Percentiles rank a stretch among this genome's conserved stretches.
These are phyloP conservation scores for Psittacula cyanocephala DNA, from an alignment of 2,113 vertebrate genomes.

Conservation along the genomic window DNA sequence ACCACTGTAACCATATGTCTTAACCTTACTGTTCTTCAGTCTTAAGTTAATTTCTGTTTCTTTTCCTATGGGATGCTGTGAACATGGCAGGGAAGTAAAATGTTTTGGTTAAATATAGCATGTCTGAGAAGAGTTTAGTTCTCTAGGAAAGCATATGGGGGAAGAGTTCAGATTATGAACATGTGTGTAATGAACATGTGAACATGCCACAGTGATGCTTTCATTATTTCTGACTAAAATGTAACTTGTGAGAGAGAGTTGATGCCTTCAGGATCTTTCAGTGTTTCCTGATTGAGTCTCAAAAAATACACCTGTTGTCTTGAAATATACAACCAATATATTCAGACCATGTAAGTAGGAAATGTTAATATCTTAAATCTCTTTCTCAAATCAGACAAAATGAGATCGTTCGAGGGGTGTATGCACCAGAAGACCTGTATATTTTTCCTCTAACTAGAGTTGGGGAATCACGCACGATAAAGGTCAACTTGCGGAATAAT, in stretches of 20 bases:
- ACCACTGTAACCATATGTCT: not conserved
- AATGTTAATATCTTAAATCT: not conserved
- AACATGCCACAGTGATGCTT: not conserved
- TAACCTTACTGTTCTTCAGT: not conserved
- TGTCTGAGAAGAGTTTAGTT: not conserved
- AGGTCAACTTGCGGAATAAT: constrained; percentile 91
- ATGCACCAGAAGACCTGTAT: constrained; percentile 86
- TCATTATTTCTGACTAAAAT: not conserved
- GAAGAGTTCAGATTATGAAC: not conserved
- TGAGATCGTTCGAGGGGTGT: constrained; percentile 75
- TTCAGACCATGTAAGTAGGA: not conserved
- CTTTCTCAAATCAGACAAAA: constrained; percentile 69
- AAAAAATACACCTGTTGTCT: not conserved
- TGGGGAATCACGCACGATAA: constrained; percentile 83
- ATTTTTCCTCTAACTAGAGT: constrained; percentile 81
- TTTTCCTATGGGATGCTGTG: not conserved
- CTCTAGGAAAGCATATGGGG: not conserved
- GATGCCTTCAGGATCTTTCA: not conserved
- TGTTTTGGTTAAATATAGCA: not conserved
- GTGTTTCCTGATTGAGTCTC: not conserved
- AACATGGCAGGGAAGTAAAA: not conserved
- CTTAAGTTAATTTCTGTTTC: not conserved
- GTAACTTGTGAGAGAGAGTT: not conserved
- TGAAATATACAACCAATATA: not conserved
- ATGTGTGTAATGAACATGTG: not conserved